Conservation (phyloP, 1,140 invertebrate species). For the Frieseomelitta varia region DNA sequence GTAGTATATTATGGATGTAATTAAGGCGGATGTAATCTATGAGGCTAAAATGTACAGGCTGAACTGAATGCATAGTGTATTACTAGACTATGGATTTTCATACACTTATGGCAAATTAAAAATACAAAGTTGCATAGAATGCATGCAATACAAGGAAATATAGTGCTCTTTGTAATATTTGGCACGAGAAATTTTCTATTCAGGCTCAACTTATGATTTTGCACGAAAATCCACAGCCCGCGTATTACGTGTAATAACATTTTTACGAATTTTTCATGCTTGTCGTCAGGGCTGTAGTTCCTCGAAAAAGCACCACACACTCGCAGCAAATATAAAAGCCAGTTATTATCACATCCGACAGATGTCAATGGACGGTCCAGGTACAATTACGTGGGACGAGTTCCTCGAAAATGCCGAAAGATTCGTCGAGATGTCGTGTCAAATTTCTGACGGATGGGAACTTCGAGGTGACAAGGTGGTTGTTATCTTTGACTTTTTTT, state of each 20-base stretch:
- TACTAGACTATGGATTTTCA: too few relatives aligned
- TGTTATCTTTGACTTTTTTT: background rate
- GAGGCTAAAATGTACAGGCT: background rate
- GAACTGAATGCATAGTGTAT: background rate
- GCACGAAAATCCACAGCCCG: too few relatives aligned
- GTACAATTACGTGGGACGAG: conserved; percentile 79
- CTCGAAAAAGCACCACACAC: background rate
- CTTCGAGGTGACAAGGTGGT: conserved; percentile 76
- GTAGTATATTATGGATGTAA: background rate
- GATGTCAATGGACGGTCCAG: conserved; percentile 75
- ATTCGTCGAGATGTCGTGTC: conserved; percentile 69
- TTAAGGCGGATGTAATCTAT: background rate
- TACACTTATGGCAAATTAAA: too few relatives aligned
- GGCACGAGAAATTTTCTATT: too few relatives aligned
- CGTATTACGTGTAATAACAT: background rate
- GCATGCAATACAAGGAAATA: too few relatives aligned
- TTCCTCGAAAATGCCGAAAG: conserved; percentile 75
- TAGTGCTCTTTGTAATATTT: too few relatives aligned
- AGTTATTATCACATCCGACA: background rate
- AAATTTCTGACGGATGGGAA: conserved; percentile 76
- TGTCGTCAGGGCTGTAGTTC: background rate
- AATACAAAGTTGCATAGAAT: too few relatives aligned
- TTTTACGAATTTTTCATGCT: background rate
- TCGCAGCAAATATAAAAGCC: background rate
- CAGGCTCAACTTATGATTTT: too few relatives aligned